Percentiles rank a stretch among this genome's conserved stretches.
These are phyloP conservation scores for Gavialis gangeticus DNA, from an alignment of 2,113 vertebrate species.

Conservation along the genomic window DNA sequence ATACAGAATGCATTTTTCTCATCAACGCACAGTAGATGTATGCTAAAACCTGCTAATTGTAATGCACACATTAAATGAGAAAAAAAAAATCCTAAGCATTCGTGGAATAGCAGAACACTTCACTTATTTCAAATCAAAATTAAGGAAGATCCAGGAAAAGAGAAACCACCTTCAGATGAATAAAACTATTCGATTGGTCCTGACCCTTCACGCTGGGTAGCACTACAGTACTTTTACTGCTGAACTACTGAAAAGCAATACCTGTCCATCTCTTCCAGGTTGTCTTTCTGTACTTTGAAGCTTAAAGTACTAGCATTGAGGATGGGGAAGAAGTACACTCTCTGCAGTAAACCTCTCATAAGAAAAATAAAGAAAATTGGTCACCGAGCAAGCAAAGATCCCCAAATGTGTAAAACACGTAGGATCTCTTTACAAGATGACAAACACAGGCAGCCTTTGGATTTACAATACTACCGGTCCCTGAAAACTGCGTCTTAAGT, in stretches of 20 bases:
- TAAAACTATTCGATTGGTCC: not conserved
- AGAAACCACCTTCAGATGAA: not conserved
- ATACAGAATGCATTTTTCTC: no score
- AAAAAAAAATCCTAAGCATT: not conserved
- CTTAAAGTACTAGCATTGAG: not conserved
- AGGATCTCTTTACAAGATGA: not conserved
- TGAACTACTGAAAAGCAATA: not conserved
- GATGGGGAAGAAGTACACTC: conserved; percentile 10
- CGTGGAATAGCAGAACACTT: not conserved
- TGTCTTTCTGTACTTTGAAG: not conserved
- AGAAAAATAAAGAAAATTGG: conserved; percentile 24
- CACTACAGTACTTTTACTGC: not conserved
- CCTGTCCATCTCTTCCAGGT: not conserved
- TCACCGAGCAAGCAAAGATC: not conserved
- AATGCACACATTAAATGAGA: not conserved
- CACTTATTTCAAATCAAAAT: not conserved
- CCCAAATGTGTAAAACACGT: not conserved
- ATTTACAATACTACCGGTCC: not conserved
- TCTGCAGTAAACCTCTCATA: not conserved
- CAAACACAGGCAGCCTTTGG: not conserved
- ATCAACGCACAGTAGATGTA: not conserved
- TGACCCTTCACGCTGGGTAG: not conserved
- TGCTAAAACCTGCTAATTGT: not conserved
- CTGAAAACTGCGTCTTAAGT: no score
- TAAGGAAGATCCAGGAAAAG: not conserved